Conservation (phyloP, 2,113 vertebrate species). For the Empidonax alnorum region DNA sequence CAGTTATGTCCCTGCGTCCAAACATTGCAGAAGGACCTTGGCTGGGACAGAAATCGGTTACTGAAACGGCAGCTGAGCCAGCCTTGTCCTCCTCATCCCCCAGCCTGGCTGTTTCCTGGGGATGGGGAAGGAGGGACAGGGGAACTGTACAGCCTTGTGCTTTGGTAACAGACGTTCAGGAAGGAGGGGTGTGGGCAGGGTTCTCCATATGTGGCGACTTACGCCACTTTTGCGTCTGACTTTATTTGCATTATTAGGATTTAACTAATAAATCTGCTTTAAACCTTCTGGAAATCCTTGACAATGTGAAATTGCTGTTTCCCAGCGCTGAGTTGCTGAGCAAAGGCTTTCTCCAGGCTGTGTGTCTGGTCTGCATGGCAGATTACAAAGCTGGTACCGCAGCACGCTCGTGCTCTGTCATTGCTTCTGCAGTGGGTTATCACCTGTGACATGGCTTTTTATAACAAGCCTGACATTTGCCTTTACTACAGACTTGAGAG, state of each 20-base stretch:
- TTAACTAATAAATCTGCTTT: neutral
- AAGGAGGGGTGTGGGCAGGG: fast-evolving
- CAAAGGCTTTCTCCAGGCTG: neutral
- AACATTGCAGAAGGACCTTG: neutral
- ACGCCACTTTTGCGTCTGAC: neutral
- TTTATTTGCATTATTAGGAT: slow-evolving; percentile 23
- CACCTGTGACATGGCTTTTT: neutral
- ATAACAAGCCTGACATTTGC: neutral
- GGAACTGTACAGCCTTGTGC: neutral
- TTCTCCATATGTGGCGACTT: neutral
- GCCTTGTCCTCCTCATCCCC: neutral
- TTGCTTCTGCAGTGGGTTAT: neutral
- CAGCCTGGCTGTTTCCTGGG: neutral
- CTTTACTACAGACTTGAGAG: neutral
- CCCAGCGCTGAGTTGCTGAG: fast-evolving
- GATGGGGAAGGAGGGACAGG: neutral
- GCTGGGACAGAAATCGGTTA: fast-evolving
- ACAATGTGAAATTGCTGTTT: neutral
- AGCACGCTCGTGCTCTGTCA: fast-evolving
- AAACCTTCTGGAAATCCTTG: neutral
- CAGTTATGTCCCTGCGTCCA: neutral
- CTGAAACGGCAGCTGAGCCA: neutral
- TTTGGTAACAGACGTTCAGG: neutral
- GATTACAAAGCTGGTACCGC: neutral
- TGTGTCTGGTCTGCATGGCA: neutral